Conservation (phyloP, 2,888 invertebrate species). For the Priocnemis perturbator region DNA sequence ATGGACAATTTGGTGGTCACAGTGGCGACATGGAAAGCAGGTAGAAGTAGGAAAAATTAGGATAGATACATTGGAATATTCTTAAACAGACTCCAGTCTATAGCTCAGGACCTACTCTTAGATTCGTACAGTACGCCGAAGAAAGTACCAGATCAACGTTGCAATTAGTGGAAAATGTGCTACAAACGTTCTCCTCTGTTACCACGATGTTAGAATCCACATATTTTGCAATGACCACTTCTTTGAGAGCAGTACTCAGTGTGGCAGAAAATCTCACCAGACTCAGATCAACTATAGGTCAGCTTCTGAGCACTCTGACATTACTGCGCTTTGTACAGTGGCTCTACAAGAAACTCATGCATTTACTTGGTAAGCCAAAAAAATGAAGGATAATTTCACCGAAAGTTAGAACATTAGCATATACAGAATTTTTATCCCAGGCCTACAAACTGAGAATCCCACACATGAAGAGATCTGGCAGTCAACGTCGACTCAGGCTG, state of each 20-base stretch:
- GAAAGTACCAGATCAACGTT: slow-evolving; percentile 95
- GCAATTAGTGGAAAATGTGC: slow-evolving; percentile 94
- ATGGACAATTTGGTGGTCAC: slow-evolving; percentile 36
- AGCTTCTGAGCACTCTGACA: slow-evolving; percentile 92
- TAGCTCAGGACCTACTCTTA: slow-evolving; percentile 56
- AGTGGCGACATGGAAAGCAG: neutral
- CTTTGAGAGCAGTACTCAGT: slow-evolving; percentile 95
- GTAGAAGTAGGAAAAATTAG: slow-evolving; percentile 17
- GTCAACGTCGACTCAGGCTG: slow-evolving; percentile 71
- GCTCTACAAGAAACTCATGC: slow-evolving; percentile 86
- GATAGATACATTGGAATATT: slow-evolving; percentile 1
- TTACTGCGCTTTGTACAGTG: slow-evolving; percentile 87
- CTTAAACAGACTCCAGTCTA: neutral
- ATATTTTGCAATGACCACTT: slow-evolving; percentile 95
- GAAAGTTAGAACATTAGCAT: neutral
- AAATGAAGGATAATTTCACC: neutral
- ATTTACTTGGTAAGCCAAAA: slow-evolving; percentile 79
- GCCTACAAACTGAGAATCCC: slow-evolving; percentile 64
- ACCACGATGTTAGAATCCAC: slow-evolving; percentile 98
- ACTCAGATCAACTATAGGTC: slow-evolving; percentile 87
- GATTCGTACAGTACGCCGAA: slow-evolving; percentile 92
- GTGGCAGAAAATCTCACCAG: slow-evolving; percentile 96
- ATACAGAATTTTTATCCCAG: slow-evolving; percentile 29
- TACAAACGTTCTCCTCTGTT: slow-evolving; percentile 93
- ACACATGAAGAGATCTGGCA: slow-evolving; percentile 70